Percentiles rank a stretch among this genome's conserved stretches.
phyloP scores from a whole-genome alignment of 2,797 vertebrate genomes.

The Sebastes trivittatus region DNA sequence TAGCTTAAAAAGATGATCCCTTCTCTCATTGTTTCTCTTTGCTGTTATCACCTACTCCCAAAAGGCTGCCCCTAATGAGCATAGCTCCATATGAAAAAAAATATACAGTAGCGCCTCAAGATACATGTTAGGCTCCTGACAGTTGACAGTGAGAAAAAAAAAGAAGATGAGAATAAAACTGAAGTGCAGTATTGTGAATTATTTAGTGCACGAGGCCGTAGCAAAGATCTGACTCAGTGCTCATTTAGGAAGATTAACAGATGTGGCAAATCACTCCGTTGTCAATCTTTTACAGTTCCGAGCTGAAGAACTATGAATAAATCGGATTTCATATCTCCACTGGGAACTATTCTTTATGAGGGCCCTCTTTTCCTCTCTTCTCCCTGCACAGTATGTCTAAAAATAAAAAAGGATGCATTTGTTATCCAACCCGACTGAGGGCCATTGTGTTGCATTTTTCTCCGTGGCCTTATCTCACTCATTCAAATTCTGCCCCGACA shows the following conservation, averaged over 20 bases:
- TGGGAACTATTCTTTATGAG: conserved; percentile 63
- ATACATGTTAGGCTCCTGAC: conserved; percentile 60
- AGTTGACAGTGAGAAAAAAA: conserved; percentile 61
- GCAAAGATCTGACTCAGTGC: conserved; percentile 76
- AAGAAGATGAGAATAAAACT: conserved; percentile 72
- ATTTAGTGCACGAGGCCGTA: conserved; percentile 73
- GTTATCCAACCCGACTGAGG: conserved; percentile 66
- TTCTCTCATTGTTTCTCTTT: conserved; percentile 29
- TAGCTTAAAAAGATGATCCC: conserved; percentile 18
- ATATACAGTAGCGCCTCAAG: conserved; percentile 20
- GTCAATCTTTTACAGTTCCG: conserved; percentile 73
- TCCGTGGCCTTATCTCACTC: conserved; percentile 73
- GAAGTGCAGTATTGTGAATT: conserved; percentile 78
- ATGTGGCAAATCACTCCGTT: conserved; percentile 75
- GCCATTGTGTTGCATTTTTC: conserved; percentile 71
- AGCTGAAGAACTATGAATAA: conserved; percentile 74
- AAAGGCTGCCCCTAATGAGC: conserved; percentile 57
- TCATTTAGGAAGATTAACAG: conserved; percentile 82
- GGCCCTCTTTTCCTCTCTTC: conserved; percentile 56
- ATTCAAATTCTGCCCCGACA: conserved; percentile 78
- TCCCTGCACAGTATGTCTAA: conserved; percentile 51
- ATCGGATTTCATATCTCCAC: conserved; percentile 72
- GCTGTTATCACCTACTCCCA: conserved; percentile 35
- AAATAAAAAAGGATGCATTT: conserved; percentile 69
- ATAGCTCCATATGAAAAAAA: conserved; percentile 12